A percentile compares a stretch with the other conserved stretches of the same genome.
Conservation (phyloP, 1,140 invertebrate genomes). For the Cydia amplana region DNA sequence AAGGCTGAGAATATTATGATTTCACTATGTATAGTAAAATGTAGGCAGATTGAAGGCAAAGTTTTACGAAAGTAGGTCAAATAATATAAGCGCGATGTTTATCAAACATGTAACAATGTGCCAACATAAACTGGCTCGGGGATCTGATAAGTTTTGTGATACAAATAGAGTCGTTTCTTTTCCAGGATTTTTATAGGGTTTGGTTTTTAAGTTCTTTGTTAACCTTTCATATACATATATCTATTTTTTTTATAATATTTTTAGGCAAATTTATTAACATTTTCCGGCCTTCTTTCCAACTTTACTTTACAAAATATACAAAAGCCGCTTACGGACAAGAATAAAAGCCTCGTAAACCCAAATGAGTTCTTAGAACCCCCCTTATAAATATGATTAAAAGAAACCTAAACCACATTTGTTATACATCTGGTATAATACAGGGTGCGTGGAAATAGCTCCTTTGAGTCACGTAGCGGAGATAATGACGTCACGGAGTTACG, state of each 20-base stretch:
- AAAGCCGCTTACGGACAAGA: background rate
- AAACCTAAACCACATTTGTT: constrained; percentile 13
- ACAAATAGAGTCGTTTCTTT: background rate
- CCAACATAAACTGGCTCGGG: background rate
- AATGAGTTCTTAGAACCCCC: constrained; percentile 17
- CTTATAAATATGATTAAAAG: constrained; percentile 26
- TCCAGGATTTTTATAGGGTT: too few relatives aligned
- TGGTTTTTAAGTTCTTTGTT: too few relatives aligned
- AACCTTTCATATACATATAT: too few relatives aligned
- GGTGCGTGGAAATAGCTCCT: background rate
- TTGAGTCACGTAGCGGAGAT: constrained; percentile 17
- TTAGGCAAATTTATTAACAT: background rate
- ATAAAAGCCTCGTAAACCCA: constrained; percentile 4
- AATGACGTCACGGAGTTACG: constrained; percentile 27
- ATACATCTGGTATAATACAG: background rate
- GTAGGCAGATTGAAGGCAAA: background rate
- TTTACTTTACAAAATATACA: background rate
- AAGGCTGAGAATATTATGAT: background rate
- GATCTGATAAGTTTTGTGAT: background rate
- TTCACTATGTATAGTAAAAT: background rate
- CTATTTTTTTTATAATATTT: background rate
- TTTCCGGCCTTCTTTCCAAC: background rate
- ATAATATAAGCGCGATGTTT: background rate
- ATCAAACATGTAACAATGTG: background rate
- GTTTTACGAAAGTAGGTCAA: background rate